Evolutionary conservation across 1,140 invertebrate species (phyloP), one percentile per base, ranked within the genome.

Genomic region (Drosophila sulfurigaster): DNA sequence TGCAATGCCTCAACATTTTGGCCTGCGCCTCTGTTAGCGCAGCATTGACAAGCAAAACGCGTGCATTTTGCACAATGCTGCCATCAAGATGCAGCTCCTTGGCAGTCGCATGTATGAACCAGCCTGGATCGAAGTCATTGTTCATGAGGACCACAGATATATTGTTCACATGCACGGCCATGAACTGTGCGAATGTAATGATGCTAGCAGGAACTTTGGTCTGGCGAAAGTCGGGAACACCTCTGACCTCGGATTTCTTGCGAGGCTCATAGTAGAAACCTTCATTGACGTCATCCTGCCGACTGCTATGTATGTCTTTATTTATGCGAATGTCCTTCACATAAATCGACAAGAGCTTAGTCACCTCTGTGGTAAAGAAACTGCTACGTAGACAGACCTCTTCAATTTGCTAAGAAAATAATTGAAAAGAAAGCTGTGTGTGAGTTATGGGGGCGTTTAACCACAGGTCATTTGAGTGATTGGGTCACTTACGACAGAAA

Each of bases 291-390:
- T 79, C 79, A 73, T 69, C 67, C 48, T 79, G 82, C 2, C 82
- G 93, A 70, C 32, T 70, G 49, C 91, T 82, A 79, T 94, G 93
- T 71, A 96, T 94, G 93, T 97, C 95, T 91, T 97, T 97, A 72
- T 97, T 97, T 59, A 99, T 95, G 64, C 97, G 94, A 4, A 98
- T 96, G 92, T 97, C 96, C 59, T 95, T 95, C 75, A 98, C 95
- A 25, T 97, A 95, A 30, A 99, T 95, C 6, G 96, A 97, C 15
- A 99, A 91, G 6, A 98, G 93, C 93, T 98, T 99, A 16, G 96
- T 97, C 25, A 97, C 96, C 75, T 98, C 97, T 7, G 96, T 97
- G 91, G 97, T 98, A 62, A 98, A 95, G 90, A 98, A 96, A 93
- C 97, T 98, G 91, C 97, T 98, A 13, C 96, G 95, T 62, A 98